Evolutionary conservation across 1,140 invertebrate genomes (phyloP).

Genomic region (Cataglyphis hispanica): DNA sequence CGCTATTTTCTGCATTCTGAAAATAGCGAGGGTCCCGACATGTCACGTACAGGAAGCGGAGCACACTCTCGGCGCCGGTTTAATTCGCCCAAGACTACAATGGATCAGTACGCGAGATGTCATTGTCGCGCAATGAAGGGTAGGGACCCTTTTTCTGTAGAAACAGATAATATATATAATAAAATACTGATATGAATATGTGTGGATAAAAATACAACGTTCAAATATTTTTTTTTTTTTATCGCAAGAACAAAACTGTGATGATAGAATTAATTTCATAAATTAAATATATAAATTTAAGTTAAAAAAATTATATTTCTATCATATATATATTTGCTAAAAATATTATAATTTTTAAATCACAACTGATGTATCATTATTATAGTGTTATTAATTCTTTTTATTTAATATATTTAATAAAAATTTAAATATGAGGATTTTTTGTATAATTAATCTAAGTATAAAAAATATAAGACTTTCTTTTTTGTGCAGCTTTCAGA

Average conservation of each 20-base stretch:
- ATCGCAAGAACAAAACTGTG: background rate
- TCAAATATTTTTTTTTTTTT: background rate
- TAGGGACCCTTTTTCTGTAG: background rate
- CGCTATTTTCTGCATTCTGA: conserved; percentile 46
- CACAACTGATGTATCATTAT: background rate
- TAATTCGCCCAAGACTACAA: conserved; percentile 4
- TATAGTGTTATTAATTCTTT: background rate
- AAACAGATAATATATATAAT: background rate
- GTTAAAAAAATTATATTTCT: background rate
- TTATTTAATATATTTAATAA: background rate
- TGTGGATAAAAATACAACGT: background rate
- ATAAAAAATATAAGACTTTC: background rate
- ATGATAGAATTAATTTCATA: conserved; percentile 3
- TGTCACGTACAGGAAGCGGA: conserved; percentile 36
- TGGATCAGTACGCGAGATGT: conserved; percentile 12
- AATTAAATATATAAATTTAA: background rate
- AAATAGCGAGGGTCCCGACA: conserved; percentile 32
- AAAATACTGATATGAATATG: background rate
- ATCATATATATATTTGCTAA: too few relatives aligned
- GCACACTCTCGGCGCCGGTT: background rate
- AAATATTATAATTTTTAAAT: conserved; percentile 2
- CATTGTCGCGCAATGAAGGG: background rate
- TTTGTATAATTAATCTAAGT: background rate
- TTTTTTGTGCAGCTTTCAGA: background rate
- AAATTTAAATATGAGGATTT: background rate